phyloP scores from a whole-genome alignment of 53 echinoderm and acorn worm species.

The Holothuria scabra region DNA sequence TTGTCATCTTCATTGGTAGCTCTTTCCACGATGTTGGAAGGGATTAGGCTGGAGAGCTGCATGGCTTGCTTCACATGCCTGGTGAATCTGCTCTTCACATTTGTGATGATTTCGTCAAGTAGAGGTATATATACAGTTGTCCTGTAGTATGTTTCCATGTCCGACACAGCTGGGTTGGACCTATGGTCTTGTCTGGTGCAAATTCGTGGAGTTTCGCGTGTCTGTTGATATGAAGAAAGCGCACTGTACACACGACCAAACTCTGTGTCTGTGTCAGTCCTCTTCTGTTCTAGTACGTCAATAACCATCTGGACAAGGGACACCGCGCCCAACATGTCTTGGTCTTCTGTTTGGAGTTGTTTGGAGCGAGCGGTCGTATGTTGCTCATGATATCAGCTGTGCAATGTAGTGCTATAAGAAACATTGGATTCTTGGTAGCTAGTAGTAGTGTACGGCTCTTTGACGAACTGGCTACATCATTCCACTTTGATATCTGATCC shows the following conservation, averaged over 20 bases:
- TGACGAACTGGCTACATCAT: slow-evolving; percentile 1
- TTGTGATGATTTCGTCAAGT: slow-evolving; percentile 20
- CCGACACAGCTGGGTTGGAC: slow-evolving; percentile 30
- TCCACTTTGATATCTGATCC: slow-evolving; percentile 14
- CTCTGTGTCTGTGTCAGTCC: neutral
- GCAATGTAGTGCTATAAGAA: slow-evolving; percentile 6
- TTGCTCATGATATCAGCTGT: neutral
- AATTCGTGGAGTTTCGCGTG: slow-evolving; percentile 21
- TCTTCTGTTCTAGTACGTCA: neutral
- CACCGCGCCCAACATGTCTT: slow-evolving; percentile 5
- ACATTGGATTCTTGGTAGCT: slow-evolving; percentile 15
- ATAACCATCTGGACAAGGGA: neutral
- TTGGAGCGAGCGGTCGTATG: slow-evolving; percentile 5
- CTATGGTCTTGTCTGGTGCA: slow-evolving; percentile 15
- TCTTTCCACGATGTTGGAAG: slow-evolving; percentile 18
- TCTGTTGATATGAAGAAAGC: neutral
- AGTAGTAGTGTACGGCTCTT: neutral
- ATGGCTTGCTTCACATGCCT: slow-evolving; percentile 34
- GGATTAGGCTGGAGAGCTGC: slow-evolving; percentile 16
- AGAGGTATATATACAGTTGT: slow-evolving; percentile 24
- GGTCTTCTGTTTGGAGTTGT: neutral
- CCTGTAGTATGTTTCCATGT: neutral
- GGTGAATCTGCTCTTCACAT: slow-evolving; percentile 26
- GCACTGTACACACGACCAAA: slow-evolving; percentile 21
- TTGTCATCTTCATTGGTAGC: slow-evolving; percentile 7